Conservation (phyloP, 2,888 invertebrate species). For the Acronicta alni region DNA sequence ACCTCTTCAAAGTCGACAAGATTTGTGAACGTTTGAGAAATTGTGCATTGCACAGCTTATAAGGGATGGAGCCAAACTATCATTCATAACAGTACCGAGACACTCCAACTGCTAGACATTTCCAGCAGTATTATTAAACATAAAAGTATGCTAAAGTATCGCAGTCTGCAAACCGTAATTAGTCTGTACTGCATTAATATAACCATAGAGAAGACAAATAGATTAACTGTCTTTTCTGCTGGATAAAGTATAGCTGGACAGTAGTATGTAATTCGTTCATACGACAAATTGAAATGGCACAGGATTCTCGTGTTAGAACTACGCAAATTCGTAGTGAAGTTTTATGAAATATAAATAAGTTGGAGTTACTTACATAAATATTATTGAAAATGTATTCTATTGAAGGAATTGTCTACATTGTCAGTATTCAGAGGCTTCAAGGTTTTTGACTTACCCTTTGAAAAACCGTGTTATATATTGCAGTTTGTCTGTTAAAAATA, state of each 20-base stretch:
- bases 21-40: neutral
- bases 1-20: neutral
- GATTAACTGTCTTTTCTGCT: neutral
- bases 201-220: neutral
- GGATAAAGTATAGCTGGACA: neutral
- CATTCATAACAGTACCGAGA: neutral
- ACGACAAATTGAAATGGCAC: neutral
- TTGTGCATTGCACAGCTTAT: neutral
- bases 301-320: slow-evolving; percentile 1
- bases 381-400: neutral
- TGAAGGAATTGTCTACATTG: slow-evolving; percentile 3
- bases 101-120: neutral
- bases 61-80: neutral
- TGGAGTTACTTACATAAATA: neutral
- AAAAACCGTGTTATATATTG: slow-evolving; percentile 4
- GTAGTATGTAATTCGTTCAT: slow-evolving; percentile 3
- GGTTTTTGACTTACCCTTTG: neutral
- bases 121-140: neutral
- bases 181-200: too few species aligned
- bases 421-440: neutral
- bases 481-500: neutral
- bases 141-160: too few species aligned
- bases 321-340: slow-evolving; percentile 13
- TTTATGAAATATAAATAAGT: slow-evolving; percentile 5
- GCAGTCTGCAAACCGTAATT: too few species aligned